Evolutionary conservation across 1,140 invertebrate genomes (phyloP).

Genomic region (Pinna nobilis): DNA sequence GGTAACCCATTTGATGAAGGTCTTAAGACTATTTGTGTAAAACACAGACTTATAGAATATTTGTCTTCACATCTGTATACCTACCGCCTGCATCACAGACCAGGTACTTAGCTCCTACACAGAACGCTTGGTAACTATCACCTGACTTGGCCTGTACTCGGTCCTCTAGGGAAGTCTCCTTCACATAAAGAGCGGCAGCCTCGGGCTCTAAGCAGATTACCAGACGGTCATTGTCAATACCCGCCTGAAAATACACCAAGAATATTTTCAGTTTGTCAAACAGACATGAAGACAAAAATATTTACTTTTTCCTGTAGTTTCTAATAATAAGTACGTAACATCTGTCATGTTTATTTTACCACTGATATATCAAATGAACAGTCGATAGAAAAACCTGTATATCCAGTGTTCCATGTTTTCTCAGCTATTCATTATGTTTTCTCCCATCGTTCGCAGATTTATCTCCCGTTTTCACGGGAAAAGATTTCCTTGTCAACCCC

Average conservation of each 20-base stretch:
- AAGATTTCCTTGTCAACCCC: no score
- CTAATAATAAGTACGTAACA: not conserved
- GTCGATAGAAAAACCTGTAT: no score
- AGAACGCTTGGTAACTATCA: not conserved
- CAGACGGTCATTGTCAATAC: conserved; percentile 15
- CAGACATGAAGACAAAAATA: not conserved
- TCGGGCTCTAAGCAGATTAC: conserved; percentile 26
- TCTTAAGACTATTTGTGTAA: not conserved
- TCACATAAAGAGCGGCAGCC: conserved; percentile 21
- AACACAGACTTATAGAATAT: not conserved
- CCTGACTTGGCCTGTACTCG: not conserved
- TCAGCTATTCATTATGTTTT: no score
- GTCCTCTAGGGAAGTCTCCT: conserved; percentile 9
- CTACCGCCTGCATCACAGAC: conserved; percentile 19
- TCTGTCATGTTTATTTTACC: no score
- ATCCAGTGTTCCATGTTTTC: no score
- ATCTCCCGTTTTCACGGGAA: no score
- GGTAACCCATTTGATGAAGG: no score
- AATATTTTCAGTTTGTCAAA: not conserved
- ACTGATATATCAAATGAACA: no score
- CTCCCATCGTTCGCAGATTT: no score
- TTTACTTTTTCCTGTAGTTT: not conserved
- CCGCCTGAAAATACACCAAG: not conserved
- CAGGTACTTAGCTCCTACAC: conserved; percentile 1
- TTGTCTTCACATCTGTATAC: not conserved